phyloP scores from a whole-genome alignment of 2,888 invertebrate genomes.

The Chrysomela aeneicollis region DNA sequence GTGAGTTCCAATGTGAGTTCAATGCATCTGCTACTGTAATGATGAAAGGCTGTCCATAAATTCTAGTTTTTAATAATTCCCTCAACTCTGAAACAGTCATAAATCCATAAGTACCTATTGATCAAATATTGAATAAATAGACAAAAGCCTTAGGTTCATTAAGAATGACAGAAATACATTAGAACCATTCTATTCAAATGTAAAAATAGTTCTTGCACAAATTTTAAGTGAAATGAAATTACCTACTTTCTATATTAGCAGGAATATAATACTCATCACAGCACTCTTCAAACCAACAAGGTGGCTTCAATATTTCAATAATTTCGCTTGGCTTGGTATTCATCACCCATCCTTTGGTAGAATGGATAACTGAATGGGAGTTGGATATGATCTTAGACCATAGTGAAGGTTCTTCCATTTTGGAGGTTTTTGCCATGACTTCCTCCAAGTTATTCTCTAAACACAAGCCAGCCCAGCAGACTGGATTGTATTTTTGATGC shows the following conservation, averaged over 20 bases:
- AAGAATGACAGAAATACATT: too few species aligned
- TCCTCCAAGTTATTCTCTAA: not conserved
- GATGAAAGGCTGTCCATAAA: constrained; percentile 86
- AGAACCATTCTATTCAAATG: too few species aligned
- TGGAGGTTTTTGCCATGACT: too few species aligned
- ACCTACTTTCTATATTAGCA: not conserved
- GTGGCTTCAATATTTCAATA: not conserved
- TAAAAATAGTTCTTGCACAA: too few species aligned
- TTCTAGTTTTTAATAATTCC: constrained; percentile 48
- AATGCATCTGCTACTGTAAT: constrained; percentile 71
- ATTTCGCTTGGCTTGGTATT: not conserved
- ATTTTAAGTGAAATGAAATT: not conserved
- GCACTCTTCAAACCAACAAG: not conserved
- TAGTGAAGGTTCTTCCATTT: not conserved
- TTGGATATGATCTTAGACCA: not conserved
- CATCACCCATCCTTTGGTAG: not conserved
- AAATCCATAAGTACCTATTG: too few species aligned
- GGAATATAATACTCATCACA: not conserved
- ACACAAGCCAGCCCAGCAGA: not conserved
- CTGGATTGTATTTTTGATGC: not conserved
- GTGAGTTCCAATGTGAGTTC: constrained; percentile 65
- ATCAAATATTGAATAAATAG: too few species aligned
- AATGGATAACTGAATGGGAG: not conserved
- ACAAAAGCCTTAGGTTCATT: too few species aligned
- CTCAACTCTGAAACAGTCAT: not conserved